Evolutionary conservation across 2,888 invertebrate genomes (phyloP), one percentile per base, ranked within the genome.

Genomic region (Pheosia gnoma): DNA sequence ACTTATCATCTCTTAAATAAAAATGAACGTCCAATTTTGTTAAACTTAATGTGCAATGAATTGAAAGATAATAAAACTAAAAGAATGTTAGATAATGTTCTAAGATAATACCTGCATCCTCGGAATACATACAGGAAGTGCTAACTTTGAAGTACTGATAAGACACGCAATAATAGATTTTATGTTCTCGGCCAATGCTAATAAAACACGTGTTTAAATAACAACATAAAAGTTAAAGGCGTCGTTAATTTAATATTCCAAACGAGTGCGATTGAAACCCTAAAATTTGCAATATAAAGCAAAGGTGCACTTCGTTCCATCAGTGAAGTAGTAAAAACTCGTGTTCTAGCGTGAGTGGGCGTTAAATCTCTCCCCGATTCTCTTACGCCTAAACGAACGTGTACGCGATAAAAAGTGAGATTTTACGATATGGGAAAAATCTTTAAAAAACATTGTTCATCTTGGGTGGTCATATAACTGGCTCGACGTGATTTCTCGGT

Each of bases 401-500:
- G 78, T 78, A 79, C 75, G 82, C 83, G 88, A 91, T 91, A 92
- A 91, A 90, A 90, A 87, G 83, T 76, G 74, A 89, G 93, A 92
- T 93, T 92, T 93, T 93, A 91, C 83, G 90, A 92, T 93, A 91
- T 82, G 79, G 78, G 78, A 82, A 83, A 83, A 85, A 55, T 37
- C 88, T 85, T 86, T 81, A 80, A 81, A 86, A 85, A 89, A 86
- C 90, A 90, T 88, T 91, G 90, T 91, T 87, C 92, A 80, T 85
- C 91, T 88, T 93, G 92, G 93, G 92, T 93, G 92, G 93, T 78
- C 91, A 82, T 82, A 80, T 80, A 84, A 84, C 84, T 74, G 77
- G 77, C 79, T 77, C 70, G 70, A 79, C 80, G 82, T 86, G 84
- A 88, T 88, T 81, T 79, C 79, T 84, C 85, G 82, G 85, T 86